Evolutionary conservation across 2,888 invertebrate species (phyloP).

Genomic region (Carcina quercana): DNA sequence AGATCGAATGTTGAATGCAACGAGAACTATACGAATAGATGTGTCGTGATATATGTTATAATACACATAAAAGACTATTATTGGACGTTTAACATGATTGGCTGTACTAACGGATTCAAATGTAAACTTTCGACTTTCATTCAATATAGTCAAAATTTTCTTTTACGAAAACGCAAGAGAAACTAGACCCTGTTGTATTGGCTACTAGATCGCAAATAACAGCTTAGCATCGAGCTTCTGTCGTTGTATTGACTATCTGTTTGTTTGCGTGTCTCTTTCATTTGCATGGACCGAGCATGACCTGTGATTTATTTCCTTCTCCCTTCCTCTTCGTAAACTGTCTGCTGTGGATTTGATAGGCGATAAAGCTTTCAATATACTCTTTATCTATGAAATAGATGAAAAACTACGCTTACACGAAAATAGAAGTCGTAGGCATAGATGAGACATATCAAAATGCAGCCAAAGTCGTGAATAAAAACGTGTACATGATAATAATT

Average conservation of each 20-base stretch:
- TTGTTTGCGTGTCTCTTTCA: constrained; percentile 70
- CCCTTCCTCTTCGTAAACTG: constrained; percentile 45
- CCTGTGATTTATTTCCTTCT: constrained; percentile 50
- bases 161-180: constrained; percentile 16
- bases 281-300: constrained; percentile 71
- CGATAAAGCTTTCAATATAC: constrained; percentile 28
- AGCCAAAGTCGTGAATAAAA: constrained; percentile 14
- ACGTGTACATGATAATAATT: constrained; percentile 3
- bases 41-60: constrained; percentile 58
- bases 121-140: constrained; percentile 16
- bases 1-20: constrained; percentile 58
- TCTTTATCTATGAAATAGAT: constrained; percentile 12
- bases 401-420: constrained; percentile 15
- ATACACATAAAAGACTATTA: constrained; percentile 32
- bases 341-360: constrained; percentile 37
- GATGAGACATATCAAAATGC: constrained; percentile 3
- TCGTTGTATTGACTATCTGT: constrained; percentile 61
- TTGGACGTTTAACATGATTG: constrained; percentile 44
- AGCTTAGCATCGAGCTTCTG: constrained; percentile 65
- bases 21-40: constrained; percentile 46
- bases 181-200: constrained; percentile 52
- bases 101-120: constrained; percentile 37
- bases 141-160: constrained; percentile 4
- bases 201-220: constrained; percentile 44
- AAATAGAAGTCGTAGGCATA: constrained; percentile 6